A percentile compares a stretch with the other conserved stretches of the same genome.
Conservation (phyloP, 2,888 invertebrate genomes). For the Drosophila peninsularis region DNA sequence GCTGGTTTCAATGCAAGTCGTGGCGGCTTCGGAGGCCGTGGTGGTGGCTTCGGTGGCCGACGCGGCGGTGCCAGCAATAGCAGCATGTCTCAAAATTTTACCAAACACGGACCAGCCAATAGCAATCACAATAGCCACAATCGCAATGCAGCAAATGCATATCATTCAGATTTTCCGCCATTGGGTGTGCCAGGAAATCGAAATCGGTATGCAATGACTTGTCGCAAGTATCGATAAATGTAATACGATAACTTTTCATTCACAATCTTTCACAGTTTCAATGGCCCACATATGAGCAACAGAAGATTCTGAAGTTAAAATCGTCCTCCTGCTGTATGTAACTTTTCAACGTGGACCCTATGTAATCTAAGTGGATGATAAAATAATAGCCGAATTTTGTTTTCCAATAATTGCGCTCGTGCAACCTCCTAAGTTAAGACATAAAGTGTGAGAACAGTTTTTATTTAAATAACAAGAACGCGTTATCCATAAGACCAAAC, state of each 20-base stretch:
- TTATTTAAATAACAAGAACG: conserved; percentile 21
- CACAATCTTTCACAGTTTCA: conserved; percentile 68
- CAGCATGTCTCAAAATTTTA: conserved; percentile 75
- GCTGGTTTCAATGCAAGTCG: conserved; percentile 70
- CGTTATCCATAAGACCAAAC: conserved; percentile 47
- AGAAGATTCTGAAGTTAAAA: conserved; percentile 79
- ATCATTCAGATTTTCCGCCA: conserved; percentile 82
- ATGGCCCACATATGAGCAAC: conserved; percentile 82
- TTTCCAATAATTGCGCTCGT: conserved; percentile 49
- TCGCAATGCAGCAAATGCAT: conserved; percentile 67
- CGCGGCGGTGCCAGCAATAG: conserved; percentile 84
- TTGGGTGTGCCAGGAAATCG: conserved; percentile 66
- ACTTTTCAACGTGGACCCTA: conserved; percentile 27
- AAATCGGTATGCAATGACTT: conserved; percentile 78
- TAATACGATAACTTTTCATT: neutral
- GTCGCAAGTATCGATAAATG: conserved; percentile 3
- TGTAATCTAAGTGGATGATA: conserved; percentile 30
- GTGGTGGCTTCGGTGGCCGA: conserved; percentile 64
- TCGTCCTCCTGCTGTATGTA: conserved; percentile 18
- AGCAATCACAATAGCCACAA: conserved; percentile 44
- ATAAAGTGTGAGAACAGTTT: conserved; percentile 19
- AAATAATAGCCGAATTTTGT: conserved; percentile 65
- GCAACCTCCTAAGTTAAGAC: conserved; percentile 45
- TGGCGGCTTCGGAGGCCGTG: conserved; percentile 65
- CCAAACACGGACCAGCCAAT: conserved; percentile 79